Evolutionary conservation across 2,888 invertebrate genomes (phyloP).

Genomic region (Caenorhabditis panamensis): DNA sequence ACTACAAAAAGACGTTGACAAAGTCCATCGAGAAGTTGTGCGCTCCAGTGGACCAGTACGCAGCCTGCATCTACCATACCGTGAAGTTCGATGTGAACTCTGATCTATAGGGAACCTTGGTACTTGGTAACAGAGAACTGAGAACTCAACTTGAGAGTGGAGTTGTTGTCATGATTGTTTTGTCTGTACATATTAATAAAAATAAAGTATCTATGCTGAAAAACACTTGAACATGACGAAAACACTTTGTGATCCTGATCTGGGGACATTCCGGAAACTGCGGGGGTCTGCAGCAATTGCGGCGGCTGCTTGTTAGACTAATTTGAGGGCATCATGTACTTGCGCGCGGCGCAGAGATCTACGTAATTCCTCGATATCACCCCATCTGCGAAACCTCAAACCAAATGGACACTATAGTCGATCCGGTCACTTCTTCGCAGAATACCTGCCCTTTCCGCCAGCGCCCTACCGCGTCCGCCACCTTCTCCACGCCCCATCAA

Average conservation of each 20-base stretch:
- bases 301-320: neutral
- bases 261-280: neutral
- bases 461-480: constrained; percentile 19
- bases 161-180: neutral
- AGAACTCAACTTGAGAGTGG: neutral
- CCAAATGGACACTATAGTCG: constrained; percentile 45
- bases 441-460: constrained; percentile 51
- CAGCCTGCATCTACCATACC: constrained; percentile 77
- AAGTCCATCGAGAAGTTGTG: constrained; percentile 74
- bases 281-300: neutral
- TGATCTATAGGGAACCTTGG: constrained; percentile 26
- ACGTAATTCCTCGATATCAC: constrained; percentile 41
- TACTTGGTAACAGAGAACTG: no score
- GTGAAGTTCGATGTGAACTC: constrained; percentile 76
- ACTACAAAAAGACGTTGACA: constrained; percentile 65
- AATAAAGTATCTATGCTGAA: neutral
- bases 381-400: constrained; percentile 37
- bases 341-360: constrained; percentile 9
- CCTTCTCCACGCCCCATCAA: constrained; percentile 52
- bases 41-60: constrained; percentile 73
- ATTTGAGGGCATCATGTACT: constrained; percentile 27
- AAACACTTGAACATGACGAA: constrained; percentile 9
- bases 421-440: constrained; percentile 18
- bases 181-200: constrained; percentile 23
- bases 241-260: constrained; percentile 10